These are phyloP conservation scores for Halcyon badia DNA, from an alignment of 2,797 vertebrate genomes.

Conservation along the genomic window DNA sequence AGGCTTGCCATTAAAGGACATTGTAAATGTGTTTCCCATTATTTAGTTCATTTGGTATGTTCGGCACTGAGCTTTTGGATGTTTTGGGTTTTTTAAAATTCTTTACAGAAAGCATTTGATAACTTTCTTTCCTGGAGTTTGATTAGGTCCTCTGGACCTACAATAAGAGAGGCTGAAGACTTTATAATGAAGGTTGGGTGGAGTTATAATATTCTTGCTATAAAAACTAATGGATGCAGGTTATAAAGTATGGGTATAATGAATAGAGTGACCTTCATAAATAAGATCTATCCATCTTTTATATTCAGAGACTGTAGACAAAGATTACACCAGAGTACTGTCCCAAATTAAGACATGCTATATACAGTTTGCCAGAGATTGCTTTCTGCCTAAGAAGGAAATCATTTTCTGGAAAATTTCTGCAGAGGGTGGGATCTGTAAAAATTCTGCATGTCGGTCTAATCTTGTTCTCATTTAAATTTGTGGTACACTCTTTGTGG, in stretches of 20 bases:
- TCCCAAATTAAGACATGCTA: background rate
- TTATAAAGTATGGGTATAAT: background rate
- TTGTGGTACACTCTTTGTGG: background rate
- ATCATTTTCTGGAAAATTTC: background rate
- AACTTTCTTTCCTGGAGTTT: conserved; percentile 68
- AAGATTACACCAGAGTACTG: background rate
- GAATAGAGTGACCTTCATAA: background rate
- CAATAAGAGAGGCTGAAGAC: conserved; percentile 31
- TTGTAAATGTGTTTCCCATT: conserved; percentile 85
- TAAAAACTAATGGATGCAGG: background rate
- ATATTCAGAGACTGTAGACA: background rate
- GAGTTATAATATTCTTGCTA: background rate
- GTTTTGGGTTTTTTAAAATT: conserved; percentile 23
- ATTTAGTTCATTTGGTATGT: conserved; percentile 82
- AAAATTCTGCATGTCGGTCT: background rate
- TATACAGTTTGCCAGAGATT: background rate
- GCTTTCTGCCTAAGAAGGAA: background rate
- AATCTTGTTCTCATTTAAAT: background rate
- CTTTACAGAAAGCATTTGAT: conserved; percentile 72
- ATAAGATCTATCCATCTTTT: background rate
- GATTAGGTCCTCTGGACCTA: conserved; percentile 55
- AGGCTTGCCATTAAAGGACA: conserved; percentile 79
- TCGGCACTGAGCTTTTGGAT: conserved; percentile 76
- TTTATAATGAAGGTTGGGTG: conserved; percentile 34
- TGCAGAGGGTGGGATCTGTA: background rate